Evolutionary conservation across 2,797 vertebrate species (phyloP), one percentile per base, ranked within the genome.

Genomic region (Coracias cyanogaster): DNA sequence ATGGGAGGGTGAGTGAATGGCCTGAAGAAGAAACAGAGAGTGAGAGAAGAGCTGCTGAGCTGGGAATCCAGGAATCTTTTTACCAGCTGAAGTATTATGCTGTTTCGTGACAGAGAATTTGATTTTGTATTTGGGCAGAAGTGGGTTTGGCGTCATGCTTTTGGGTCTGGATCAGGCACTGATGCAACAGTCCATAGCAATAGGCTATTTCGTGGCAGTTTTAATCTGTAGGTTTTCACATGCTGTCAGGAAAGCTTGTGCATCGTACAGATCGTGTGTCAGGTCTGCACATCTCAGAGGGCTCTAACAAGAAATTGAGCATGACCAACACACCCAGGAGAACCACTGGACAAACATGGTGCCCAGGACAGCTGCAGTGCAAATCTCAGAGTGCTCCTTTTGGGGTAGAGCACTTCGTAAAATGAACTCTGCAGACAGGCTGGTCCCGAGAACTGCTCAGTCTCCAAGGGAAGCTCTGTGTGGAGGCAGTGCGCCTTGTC

Each of bases 291-390:
- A 60, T 70, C 83, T 85, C 74, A 13, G 64, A 85, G 57, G 83
- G 71, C 74, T 94, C 86, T 71, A 67, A 28, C 28, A 60, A 60
- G 78, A 95, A 96, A 95, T 17, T 94, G 86, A 90, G 73, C 74
- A 71, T 71, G 74, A 86, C 81, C 93, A 51, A 28, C 0, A 2
- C 0, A 6, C n/a, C 62, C 79, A 70, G 84, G 52, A 95, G 73
- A 94, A 24, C 35, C 71, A 41, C 62, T 2, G 31, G 83, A 41
- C 85, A 82, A n/a, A 90, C 82, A 11, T 2, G 13, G 83, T 84
- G 73, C 64, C 61, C 1, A 1, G 77, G 71, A 86, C 12, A 67
- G 78, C 61, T 10, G 4, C 61, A 83, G 29, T 1, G 41, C 73
- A 35, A 43, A 9, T 9, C 62, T 48, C 60, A 10, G 62, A 86